phyloP scores from a whole-genome alignment of 1,140 invertebrate genomes.

The Drosophila ercepeae region DNA sequence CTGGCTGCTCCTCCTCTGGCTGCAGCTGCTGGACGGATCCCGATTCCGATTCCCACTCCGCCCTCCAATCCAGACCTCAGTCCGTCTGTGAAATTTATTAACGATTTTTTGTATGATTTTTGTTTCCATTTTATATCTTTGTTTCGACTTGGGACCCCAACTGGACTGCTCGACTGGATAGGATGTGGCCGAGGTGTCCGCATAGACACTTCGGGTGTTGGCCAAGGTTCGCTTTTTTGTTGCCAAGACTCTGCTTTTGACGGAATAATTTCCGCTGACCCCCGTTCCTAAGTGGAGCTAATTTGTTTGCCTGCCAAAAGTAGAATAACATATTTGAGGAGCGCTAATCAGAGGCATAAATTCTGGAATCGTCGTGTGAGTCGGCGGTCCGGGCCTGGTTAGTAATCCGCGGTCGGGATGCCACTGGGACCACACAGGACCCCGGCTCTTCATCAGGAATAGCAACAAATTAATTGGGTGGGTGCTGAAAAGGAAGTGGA shows the following conservation, averaged over 20 bases:
- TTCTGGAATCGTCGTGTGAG: slow-evolving; percentile 47
- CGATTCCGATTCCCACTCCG: slow-evolving; percentile 7
- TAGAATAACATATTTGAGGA: slow-evolving; percentile 64
- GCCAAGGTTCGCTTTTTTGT: slow-evolving; percentile 59
- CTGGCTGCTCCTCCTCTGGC: slow-evolving; percentile 9
- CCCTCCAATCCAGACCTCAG: slow-evolving; percentile 14
- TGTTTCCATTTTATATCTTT: slow-evolving; percentile 63
- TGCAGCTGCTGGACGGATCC: slow-evolving; percentile 45
- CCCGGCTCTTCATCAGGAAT: slow-evolving; percentile 10
- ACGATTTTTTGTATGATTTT: slow-evolving; percentile 76
- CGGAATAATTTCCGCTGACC: slow-evolving; percentile 69
- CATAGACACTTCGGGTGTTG: slow-evolving; percentile 82
- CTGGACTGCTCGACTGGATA: slow-evolving; percentile 28
- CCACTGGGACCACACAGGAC: slow-evolving; percentile 57
- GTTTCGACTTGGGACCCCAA: slow-evolving; percentile 41
- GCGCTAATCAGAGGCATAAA: slow-evolving; percentile 78
- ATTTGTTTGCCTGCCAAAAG: slow-evolving; percentile 70
- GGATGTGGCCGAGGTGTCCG: slow-evolving; percentile 64
- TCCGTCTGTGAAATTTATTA: slow-evolving; percentile 79
- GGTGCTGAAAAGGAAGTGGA: slow-evolving; percentile 43
- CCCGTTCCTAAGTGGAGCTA: slow-evolving; percentile 65
- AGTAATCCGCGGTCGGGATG: slow-evolving; percentile 65
- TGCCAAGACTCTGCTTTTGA: slow-evolving; percentile 48
- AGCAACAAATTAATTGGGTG: slow-evolving; percentile 49
- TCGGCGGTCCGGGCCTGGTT: slow-evolving; percentile 50